phyloP scores from a whole-genome alignment of 2,113 vertebrate genomes.

The Phyllostomus hastatus region DNA sequence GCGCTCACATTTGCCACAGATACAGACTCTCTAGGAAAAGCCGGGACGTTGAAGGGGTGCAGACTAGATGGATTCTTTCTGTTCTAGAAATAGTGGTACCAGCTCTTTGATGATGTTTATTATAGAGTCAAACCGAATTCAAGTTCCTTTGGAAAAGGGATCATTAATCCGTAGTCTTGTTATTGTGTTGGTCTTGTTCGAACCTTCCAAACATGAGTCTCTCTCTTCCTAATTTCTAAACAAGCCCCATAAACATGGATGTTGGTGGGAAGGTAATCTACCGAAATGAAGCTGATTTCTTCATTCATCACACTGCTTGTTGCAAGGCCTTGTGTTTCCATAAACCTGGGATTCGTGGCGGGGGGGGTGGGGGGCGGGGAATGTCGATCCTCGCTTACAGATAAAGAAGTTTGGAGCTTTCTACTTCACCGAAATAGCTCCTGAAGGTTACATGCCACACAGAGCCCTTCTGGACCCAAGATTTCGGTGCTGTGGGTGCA shows the following conservation, averaged over 20 bases:
- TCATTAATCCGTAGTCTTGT: not conserved
- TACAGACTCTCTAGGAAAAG: slow-evolving; percentile 53
- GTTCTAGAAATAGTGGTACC: slow-evolving; percentile 3
- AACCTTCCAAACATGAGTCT: not conserved
- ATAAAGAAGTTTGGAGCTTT: not conserved
- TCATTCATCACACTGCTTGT: not conserved
- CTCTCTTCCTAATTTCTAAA: not conserved
- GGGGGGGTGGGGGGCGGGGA: rapidly evolving
- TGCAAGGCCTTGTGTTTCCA: not conserved
- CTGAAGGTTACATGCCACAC: not conserved
- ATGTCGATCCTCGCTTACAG: not conserved
- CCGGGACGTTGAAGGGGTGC: not conserved
- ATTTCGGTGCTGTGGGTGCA: not conserved
- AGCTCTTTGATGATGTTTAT: slow-evolving; percentile 56
- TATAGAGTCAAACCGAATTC: slow-evolving; percentile 58
- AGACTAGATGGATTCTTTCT: slow-evolving; percentile 37
- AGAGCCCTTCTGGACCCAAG: not conserved
- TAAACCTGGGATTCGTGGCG: not conserved
- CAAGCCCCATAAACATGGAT: not conserved
- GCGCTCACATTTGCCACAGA: slow-evolving; percentile 14
- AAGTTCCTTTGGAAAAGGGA: slow-evolving; percentile 54
- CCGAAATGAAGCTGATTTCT: not conserved
- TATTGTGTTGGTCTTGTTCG: not conserved
- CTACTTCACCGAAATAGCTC: not conserved
- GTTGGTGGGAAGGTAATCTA: not conserved